Evolutionary conservation across 2,113 vertebrate genomes (phyloP).

Genomic region (Colinus virginianus): DNA sequence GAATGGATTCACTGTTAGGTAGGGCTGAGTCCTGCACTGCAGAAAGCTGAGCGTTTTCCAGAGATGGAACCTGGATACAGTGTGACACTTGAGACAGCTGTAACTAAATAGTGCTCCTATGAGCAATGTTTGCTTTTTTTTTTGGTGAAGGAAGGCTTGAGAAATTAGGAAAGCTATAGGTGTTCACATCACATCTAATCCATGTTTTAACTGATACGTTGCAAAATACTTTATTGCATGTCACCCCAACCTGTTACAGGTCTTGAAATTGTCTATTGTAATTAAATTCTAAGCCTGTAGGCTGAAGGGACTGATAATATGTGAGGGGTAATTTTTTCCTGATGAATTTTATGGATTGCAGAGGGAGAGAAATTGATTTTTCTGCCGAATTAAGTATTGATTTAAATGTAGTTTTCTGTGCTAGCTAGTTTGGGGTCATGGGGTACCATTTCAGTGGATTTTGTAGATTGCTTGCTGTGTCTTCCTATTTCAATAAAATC

Average conservation of each 20-base stretch:
- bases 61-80: neutral
- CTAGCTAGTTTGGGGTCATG: conserved; percentile 37
- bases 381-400: conserved; percentile 68
- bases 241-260: neutral
- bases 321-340: conserved; percentile 39
- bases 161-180: neutral
- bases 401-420: conserved; percentile 46
- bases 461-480: conserved; percentile 16
- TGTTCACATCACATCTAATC: neutral
- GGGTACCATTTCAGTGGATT: conserved; percentile 50
- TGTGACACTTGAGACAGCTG: neutral
- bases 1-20: neutral
- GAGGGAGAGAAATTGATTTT: conserved; percentile 62
- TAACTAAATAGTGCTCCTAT: neutral
- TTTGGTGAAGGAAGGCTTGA: neutral
- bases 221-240: neutral
- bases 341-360: conserved; percentile 62
- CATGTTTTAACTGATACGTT: conserved; percentile 20
- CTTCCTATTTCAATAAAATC: conserved; percentile 48
- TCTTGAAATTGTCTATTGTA: conserved; percentile 39
- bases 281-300: conserved; percentile 51
- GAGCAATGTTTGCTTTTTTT: neutral
- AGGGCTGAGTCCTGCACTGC: neutral
- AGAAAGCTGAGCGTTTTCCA: neutral
- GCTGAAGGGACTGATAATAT: conserved; percentile 31